phyloP scores from a whole-genome alignment of 2,113 vertebrate species.

The Epinephelus moara region DNA sequence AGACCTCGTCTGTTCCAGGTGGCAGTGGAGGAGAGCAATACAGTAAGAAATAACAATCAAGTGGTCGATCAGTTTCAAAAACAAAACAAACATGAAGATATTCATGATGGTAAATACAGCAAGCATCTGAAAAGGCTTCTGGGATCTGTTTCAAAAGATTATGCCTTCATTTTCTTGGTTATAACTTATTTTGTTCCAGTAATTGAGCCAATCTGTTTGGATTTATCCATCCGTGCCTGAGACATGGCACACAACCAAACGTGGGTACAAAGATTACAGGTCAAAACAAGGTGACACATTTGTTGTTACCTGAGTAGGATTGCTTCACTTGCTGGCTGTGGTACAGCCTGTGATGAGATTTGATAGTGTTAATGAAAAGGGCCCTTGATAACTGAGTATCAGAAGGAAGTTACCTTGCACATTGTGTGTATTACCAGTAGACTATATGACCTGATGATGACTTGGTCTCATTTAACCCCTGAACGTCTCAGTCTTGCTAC shows the following conservation, averaged over 20 bases:
- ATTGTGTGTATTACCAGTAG: neutral
- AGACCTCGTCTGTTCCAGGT: constrained; percentile 45
- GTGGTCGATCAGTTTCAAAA: constrained; percentile 35
- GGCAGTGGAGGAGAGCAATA: constrained; percentile 7
- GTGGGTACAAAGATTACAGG: neutral
- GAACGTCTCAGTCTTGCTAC: neutral
- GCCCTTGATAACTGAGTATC: neutral
- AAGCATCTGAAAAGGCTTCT: neutral
- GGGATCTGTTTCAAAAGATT: neutral
- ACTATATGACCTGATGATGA: neutral
- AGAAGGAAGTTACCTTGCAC: neutral
- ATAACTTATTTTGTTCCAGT: neutral
- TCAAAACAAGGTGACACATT: constrained; percentile 7
- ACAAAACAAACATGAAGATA: constrained; percentile 7
- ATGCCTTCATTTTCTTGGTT: neutral
- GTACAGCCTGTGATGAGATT: neutral
- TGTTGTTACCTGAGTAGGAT: constrained; percentile 4
- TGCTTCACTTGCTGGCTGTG: neutral
- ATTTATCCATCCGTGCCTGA: neutral
- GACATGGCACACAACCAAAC: neutral
- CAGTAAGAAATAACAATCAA: constrained; percentile 50
- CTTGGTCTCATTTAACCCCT: neutral
- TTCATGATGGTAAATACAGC: neutral
- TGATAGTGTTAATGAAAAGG: neutral
- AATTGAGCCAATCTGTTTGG: neutral